These are phyloP conservation scores for Hiodon alosoides DNA, from an alignment of 2,113 vertebrate genomes.

Conservation along the genomic window DNA sequence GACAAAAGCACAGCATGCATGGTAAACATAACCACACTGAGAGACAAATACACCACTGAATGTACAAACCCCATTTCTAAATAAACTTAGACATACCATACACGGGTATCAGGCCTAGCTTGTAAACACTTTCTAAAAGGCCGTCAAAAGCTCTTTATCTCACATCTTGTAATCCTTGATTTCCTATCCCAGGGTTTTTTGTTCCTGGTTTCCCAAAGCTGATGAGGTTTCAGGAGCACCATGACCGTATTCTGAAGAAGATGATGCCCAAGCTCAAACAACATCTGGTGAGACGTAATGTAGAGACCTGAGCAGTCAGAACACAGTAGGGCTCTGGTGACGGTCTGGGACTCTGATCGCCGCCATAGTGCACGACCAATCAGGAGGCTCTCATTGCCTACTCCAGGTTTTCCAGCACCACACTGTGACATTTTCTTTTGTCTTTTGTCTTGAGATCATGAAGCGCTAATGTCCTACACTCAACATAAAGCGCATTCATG, in stretches of 20 bases:
- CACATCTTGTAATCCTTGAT: not conserved
- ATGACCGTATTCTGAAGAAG: constrained; percentile 92
- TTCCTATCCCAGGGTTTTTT: constrained; percentile 76
- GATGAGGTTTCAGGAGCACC: constrained; percentile 96
- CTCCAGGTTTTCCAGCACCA: too few species aligned
- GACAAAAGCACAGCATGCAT: constrained; percentile 88
- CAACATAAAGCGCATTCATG: too few species aligned
- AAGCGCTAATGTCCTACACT: too few species aligned
- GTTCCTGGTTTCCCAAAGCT: constrained; percentile 95
- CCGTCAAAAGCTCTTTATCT: not conserved
- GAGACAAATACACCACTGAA: not conserved
- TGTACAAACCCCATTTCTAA: not conserved
- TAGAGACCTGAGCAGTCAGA: not conserved
- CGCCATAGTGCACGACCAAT: too few species aligned
- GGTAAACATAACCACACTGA: constrained; percentile 59
- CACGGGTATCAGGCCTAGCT: too few species aligned
- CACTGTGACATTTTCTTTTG: too few species aligned
- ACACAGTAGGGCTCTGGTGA: not conserved
- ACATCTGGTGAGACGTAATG: constrained; percentile 78
- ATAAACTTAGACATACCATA: not conserved
- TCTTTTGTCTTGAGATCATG: too few species aligned
- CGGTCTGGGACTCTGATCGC: not conserved
- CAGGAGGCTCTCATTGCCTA: too few species aligned
- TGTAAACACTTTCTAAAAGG: too few species aligned
- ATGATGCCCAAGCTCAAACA: constrained; percentile 93